phyloP scores from a whole-genome alignment of 2,888 invertebrate species.

The Tachina grossa region DNA sequence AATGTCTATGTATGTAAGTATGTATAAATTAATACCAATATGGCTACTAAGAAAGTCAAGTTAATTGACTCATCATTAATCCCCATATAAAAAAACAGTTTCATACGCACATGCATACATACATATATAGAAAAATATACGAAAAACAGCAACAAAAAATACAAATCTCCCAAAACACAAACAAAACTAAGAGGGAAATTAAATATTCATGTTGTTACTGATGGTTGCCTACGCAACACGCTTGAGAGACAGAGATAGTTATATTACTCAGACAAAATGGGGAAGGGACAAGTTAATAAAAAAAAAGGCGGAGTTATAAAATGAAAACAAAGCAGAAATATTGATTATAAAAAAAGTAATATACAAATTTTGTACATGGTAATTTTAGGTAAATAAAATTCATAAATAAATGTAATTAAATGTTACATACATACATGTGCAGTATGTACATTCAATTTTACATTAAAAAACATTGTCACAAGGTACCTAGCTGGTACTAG shows the following conservation, averaged over 20 bases:
- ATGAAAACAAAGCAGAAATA: slow-evolving; percentile 34
- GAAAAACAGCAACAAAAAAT: slow-evolving; percentile 17
- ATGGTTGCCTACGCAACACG: neutral
- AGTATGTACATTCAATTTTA: neutral
- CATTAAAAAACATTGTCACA: too few species aligned
- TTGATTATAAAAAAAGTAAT: slow-evolving; percentile 28
- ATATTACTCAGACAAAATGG: neutral
- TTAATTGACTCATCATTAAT: slow-evolving; percentile 82
- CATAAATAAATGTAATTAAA: slow-evolving; percentile 27
- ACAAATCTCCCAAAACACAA: neutral
- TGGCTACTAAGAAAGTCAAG: slow-evolving; percentile 80
- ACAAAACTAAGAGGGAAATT: slow-evolving; percentile 4
- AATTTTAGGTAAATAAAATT: slow-evolving; percentile 25
- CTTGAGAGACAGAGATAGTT: slow-evolving; percentile 32
- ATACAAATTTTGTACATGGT: slow-evolving; percentile 13
- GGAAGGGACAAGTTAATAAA: slow-evolving; percentile 27
- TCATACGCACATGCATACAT: slow-evolving; percentile 5
- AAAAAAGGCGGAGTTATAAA: slow-evolving; percentile 49
- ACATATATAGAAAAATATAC: neutral
- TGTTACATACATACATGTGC: neutral
- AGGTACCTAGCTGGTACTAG: too few species aligned
- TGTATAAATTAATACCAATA: slow-evolving; percentile 77
- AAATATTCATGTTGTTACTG: neutral
- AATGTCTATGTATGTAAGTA: neutral
- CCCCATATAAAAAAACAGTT: slow-evolving; percentile 56